phyloP scores from a whole-genome alignment of 2,888 invertebrate species.

The Sarcophaga caerulescens region DNA sequence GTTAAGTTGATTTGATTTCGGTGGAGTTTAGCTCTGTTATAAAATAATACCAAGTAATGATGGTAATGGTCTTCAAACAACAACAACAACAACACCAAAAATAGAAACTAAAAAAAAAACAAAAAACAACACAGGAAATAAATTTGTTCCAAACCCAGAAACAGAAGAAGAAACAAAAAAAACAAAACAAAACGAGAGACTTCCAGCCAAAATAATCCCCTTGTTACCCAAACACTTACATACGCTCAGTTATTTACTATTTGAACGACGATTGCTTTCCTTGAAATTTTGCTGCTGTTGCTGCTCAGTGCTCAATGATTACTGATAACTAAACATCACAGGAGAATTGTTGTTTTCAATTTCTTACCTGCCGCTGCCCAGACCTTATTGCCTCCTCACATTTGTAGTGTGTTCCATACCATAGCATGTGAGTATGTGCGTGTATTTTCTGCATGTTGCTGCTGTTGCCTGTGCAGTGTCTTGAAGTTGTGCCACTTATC shows the following conservation, averaged over 20 bases:
- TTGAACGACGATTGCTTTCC: neutral
- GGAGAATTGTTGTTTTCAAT: slow-evolving; percentile 61
- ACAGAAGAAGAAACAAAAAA: neutral
- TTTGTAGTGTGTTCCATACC: too few relatives aligned
- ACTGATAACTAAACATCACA: slow-evolving; percentile 46
- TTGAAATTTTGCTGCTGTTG: neutral
- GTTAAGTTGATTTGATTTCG: too few relatives aligned
- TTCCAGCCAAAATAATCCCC: neutral
- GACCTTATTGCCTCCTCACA: too few relatives aligned
- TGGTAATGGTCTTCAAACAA: neutral
- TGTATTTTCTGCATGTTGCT: neutral
- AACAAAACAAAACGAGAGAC: neutral
- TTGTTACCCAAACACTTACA: neutral
- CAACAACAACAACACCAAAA: neutral
- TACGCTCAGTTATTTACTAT: neutral
- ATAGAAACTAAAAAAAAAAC: too few relatives aligned
- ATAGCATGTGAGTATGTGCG: too few relatives aligned
- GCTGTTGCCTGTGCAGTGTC: neutral
- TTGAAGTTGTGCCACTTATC: slow-evolving; percentile 32
- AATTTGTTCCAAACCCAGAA: neutral
- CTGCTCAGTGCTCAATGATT: neutral
- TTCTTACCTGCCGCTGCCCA: slow-evolving; percentile 51
- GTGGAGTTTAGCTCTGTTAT: neutral
- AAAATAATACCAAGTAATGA: neutral
- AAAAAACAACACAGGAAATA: neutral